phyloP scores from a whole-genome alignment of 2,888 invertebrate genomes.

The Chaetogeoica ovagalla region DNA sequence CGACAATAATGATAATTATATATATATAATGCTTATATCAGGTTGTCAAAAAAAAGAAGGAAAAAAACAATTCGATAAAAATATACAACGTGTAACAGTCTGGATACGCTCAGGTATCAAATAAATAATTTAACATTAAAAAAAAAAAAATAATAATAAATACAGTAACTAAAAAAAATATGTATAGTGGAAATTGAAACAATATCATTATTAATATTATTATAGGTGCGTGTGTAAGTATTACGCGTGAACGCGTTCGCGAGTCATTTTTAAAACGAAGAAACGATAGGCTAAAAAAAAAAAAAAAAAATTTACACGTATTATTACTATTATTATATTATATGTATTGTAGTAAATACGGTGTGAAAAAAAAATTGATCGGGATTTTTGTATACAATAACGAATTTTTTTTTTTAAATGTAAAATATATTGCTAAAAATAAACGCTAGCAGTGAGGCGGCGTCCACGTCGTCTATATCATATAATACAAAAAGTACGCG shows the following conservation, averaged over 20 bases:
- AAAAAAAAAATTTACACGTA: too few species aligned
- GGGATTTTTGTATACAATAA: too few species aligned
- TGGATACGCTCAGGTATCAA: slow-evolving; percentile 29
- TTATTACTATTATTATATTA: too few species aligned
- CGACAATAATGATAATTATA: slow-evolving; percentile 17
- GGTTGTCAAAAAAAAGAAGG: background rate
- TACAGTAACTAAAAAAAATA: background rate
- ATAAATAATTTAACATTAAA: slow-evolving; percentile 33
- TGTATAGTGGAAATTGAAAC: slow-evolving; percentile 6
- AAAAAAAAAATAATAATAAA: background rate
- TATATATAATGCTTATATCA: slow-evolving; percentile 1
- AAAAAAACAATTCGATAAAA: slow-evolving; percentile 47
- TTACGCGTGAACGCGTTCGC: background rate
- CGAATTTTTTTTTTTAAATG: too few species aligned
- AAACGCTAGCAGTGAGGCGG: background rate
- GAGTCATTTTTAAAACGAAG: background rate
- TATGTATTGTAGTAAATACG: too few species aligned
- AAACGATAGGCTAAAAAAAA: too few species aligned
- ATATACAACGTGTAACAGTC: slow-evolving; percentile 50
- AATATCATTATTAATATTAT: slow-evolving; percentile 1
- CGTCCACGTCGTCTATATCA: background rate
- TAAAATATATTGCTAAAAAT: background rate
- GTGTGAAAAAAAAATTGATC: background rate
- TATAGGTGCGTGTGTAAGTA: background rate
- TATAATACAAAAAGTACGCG: too few species aligned